Evolutionary conservation across 2,113 vertebrate species (phyloP).

Genomic region (Diadophis punctatus): DNA sequence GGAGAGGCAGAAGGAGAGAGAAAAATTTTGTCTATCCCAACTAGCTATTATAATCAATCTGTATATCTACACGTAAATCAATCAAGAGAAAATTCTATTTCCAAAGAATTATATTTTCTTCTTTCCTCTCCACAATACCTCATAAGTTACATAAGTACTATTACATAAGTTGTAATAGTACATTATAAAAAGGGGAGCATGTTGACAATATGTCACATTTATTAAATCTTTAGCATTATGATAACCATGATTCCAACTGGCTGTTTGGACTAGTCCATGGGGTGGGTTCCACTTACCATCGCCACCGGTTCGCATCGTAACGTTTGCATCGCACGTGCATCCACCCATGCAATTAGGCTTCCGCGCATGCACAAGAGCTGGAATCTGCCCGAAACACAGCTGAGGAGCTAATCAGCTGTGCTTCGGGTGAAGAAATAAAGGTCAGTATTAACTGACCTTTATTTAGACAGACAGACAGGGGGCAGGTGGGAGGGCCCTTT

Average conservation of each 20-base stretch:
- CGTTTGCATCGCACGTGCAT: no score
- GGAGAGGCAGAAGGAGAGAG: neutral
- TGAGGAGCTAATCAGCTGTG: no score
- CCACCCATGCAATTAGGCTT: no score
- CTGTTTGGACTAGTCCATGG: neutral
- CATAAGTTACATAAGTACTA: no score
- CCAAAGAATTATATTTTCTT: neutral
- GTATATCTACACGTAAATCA: neutral
- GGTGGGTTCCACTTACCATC: no score
- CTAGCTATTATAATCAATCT: neutral
- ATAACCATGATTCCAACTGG: neutral
- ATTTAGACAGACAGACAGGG: no score
- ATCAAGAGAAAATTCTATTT: neutral
- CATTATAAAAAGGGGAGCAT: neutral
- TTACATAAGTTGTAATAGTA: neutral
- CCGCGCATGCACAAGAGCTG: no score
- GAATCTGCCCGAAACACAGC: no score
- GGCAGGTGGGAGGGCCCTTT: no score
- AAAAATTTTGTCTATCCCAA: neutral
- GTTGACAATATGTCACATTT: neutral
- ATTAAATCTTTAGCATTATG: slow-evolving; percentile 15
- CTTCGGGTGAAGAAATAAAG: no score
- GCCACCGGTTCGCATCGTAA: no score
- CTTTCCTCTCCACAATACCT: neutral
- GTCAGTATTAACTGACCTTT: no score